Evolutionary conservation across 2,113 vertebrate species (phyloP).

Genomic region (Cyanoramphus novaezelandiae): DNA sequence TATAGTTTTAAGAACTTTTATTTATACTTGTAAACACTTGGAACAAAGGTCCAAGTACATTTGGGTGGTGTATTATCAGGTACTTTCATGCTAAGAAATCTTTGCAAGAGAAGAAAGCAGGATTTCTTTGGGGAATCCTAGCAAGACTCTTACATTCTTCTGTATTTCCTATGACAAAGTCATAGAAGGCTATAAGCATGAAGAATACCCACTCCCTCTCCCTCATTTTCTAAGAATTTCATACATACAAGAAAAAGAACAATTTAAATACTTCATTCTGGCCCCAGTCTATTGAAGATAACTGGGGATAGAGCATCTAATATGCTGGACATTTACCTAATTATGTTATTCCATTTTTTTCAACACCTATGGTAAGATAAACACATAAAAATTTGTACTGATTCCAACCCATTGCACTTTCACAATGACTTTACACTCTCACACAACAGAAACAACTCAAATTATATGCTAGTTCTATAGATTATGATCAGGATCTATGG

Average conservation of each 20-base stretch:
- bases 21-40: background rate
- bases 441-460: background rate
- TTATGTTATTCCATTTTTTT: background rate
- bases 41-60: background rate
- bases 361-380: background rate
- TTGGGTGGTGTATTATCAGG: background rate
- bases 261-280: background rate
- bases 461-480: background rate
- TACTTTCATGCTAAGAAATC: background rate
- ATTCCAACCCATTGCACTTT: background rate
- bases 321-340: background rate
- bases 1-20: slow-evolving; percentile 38
- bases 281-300: background rate
- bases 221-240: background rate
- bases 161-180: background rate
- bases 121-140: background rate
- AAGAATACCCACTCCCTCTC: background rate
- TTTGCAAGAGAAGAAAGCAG: background rate
- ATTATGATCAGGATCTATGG: background rate
- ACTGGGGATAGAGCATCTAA: background rate
- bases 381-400: background rate
- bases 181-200: background rate
- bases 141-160: background rate
- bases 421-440: background rate
- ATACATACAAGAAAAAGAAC: background rate